Evolutionary conservation across 1,140 invertebrate genomes (phyloP), one percentile per base, ranked within the genome.

Genomic region (Lepidostoma basale): DNA sequence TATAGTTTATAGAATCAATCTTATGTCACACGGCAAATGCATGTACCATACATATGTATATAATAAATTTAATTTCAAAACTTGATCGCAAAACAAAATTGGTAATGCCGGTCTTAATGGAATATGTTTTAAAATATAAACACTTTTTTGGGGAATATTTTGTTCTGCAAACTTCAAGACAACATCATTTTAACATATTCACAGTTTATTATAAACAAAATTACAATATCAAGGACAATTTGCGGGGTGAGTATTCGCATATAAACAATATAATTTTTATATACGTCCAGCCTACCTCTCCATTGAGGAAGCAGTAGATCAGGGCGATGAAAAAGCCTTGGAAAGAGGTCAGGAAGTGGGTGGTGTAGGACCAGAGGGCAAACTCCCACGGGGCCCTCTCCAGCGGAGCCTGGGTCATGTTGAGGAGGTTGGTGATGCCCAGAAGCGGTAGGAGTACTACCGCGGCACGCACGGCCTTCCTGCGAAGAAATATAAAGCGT

Each of bases 271-370:
- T 9, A 36, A 39, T 18, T 2, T 23, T 36, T 36, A 6, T 12
- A 36, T 3, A 12, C 10, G 1, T 36, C 18, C 22, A 39, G 36
- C 59, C 86, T 81, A 95, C 93, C 87, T 97, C 94, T 54, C 90
- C 90, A 74, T 96, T 96, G 26, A 93, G 79, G 74, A 96, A 95
- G 76, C 94, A 97, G 77, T 96, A 96, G 16, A 96, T 81, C 2
- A 90, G 85, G 0, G 92, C 89, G 23, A 96, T 89, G 74, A 95
- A 92, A 67, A 95, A 89, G 2, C 94, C 94, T 83, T 96, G 92
- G 75, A 94, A 95, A 1, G 93, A 92, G 2, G 88, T 88, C 9
- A 96, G 81, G 73, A 94, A 91, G 75, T 94, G 90, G 0, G 91
- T 90, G 0, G 84, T 83, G 76, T 93, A 95, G 0, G 88, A 89